A percentile compares a stretch with the other conserved stretches of the same genome.
phyloP scores from a whole-genome alignment of 2,888 invertebrate genomes.

The Hedychridium roseum region DNA sequence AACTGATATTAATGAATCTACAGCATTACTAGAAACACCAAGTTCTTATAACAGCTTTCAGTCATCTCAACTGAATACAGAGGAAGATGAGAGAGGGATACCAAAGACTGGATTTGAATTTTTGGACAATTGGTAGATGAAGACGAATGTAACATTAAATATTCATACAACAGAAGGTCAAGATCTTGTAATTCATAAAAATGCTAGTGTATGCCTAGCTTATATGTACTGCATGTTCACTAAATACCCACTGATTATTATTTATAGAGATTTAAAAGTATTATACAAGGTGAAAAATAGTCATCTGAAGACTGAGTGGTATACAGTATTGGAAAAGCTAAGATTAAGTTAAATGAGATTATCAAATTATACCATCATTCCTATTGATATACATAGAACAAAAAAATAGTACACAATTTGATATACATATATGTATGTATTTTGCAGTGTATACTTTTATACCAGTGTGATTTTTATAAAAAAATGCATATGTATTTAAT shows the following conservation, averaged over 20 bases:
- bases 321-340: background rate
- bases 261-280: too few relatives aligned
- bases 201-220: too few relatives aligned
- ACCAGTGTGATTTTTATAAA: slow-evolving; percentile 7
- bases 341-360: background rate
- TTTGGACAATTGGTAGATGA: slow-evolving; percentile 68
- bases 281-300: too few relatives aligned
- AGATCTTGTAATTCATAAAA: background rate
- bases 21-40: slow-evolving; percentile 56
- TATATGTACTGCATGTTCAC: too few relatives aligned
- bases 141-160: too few relatives aligned
- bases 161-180: background rate
- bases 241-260: too few relatives aligned
- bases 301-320: background rate
- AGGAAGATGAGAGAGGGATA: slow-evolving; percentile 53
- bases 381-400: background rate
- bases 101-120: slow-evolving; percentile 69
- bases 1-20: slow-evolving; percentile 53
- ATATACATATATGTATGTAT: background rate
- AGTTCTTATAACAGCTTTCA: slow-evolving; percentile 58
- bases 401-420: background rate
- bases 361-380: background rate
- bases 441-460: background rate
- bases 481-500: slow-evolving; percentile 7
- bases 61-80: slow-evolving; percentile 53